Conservation (phyloP, 2,888 invertebrate species). For the Meghimatium bilineatum region DNA sequence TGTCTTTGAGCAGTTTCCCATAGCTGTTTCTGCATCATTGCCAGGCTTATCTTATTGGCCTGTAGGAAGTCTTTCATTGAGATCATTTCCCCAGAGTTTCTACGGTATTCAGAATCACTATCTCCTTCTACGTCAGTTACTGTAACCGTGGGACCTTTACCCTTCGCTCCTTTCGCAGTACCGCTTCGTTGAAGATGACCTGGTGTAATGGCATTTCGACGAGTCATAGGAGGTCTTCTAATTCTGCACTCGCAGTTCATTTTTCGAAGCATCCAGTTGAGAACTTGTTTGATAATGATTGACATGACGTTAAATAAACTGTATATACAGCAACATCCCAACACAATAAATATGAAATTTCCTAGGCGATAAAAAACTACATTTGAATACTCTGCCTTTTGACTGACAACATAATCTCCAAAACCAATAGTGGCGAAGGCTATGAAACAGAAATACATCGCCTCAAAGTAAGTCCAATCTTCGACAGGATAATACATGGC, state of each 20-base stretch:
- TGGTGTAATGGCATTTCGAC: slow-evolving; percentile 76
- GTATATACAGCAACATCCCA: slow-evolving; percentile 83
- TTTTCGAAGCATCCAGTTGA: slow-evolving; percentile 81
- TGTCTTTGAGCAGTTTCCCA: slow-evolving; percentile 76
- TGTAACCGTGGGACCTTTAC: slow-evolving; percentile 59
- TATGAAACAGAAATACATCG: slow-evolving; percentile 84
- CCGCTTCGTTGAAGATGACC: slow-evolving; percentile 70
- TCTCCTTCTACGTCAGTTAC: slow-evolving; percentile 76
- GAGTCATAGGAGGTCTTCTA: slow-evolving; percentile 66
- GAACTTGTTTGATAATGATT: slow-evolving; percentile 83
- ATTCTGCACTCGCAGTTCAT: slow-evolving; percentile 78
- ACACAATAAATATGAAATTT: slow-evolving; percentile 81
- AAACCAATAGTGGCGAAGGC: slow-evolving; percentile 83
- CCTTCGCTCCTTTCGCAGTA: not conserved
- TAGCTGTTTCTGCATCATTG: slow-evolving; percentile 83
- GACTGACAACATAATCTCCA: slow-evolving; percentile 83
- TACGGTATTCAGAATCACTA: slow-evolving; percentile 78
- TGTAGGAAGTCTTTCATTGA: slow-evolving; percentile 81
- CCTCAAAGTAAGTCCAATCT: slow-evolving; percentile 82
- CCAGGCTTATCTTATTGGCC: slow-evolving; percentile 80
- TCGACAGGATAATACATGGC: slow-evolving; percentile 81
- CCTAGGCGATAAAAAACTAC: slow-evolving; percentile 79
- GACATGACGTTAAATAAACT: slow-evolving; percentile 83
- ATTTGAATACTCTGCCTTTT: slow-evolving; percentile 74
- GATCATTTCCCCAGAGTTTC: slow-evolving; percentile 81